Conservation (phyloP, 1,140 invertebrate genomes). For the Euwallacea fornicatus region DNA sequence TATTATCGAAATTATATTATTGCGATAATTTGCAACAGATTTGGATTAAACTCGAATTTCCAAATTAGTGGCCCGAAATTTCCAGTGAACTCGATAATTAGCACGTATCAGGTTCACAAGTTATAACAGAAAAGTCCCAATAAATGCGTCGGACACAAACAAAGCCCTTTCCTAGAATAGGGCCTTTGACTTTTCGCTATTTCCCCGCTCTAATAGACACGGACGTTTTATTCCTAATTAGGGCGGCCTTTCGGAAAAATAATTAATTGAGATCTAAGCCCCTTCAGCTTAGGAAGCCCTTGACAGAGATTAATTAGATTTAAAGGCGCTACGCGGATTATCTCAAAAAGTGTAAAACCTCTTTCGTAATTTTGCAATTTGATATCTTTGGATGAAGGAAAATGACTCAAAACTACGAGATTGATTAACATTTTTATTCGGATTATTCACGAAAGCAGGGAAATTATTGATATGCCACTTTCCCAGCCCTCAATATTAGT, state of each 20-base stretch:
- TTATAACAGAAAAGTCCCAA: no score
- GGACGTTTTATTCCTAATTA: slow-evolving; percentile 17
- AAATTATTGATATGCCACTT: no score
- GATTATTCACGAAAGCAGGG: no score
- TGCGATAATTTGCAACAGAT: not conserved
- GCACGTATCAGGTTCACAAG: no score
- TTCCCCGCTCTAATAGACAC: not conserved
- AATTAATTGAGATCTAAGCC: slow-evolving; percentile 33
- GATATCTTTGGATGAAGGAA: not conserved
- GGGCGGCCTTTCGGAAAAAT: slow-evolving; percentile 21
- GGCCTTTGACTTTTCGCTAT: no score
- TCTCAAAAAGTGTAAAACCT: slow-evolving; percentile 18
- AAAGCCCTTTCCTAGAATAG: no score
- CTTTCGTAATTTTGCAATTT: slow-evolving; percentile 24
- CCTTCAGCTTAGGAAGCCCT: slow-evolving; percentile 11
- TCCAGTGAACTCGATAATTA: not conserved
- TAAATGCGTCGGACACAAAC: no score
- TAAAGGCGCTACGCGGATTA: slow-evolving; percentile 20
- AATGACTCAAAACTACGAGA: no score
- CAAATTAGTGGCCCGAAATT: slow-evolving; percentile 1
- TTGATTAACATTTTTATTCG: no score
- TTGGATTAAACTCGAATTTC: not conserved
- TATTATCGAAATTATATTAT: no score
- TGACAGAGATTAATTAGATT: slow-evolving; percentile 30
- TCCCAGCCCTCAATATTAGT: no score